phyloP scores from a whole-genome alignment of 2,888 invertebrate species.

The Epicampocera succincta region DNA sequence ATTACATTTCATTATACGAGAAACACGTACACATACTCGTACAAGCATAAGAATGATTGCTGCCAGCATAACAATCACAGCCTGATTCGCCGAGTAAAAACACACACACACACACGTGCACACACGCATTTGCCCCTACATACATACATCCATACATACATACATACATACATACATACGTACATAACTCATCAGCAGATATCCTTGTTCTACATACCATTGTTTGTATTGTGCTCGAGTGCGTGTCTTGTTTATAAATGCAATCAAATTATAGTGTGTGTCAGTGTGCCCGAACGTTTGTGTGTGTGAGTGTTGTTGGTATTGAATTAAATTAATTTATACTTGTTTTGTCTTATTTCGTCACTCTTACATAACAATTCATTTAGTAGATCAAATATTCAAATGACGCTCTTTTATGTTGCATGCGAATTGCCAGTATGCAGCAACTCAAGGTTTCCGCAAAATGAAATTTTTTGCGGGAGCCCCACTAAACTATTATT shows the following conservation, averaged over 20 bases:
- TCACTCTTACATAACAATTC: constrained; percentile 34
- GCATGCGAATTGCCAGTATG: neutral
- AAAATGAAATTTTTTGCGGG: neutral
- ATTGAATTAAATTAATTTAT: constrained; percentile 64
- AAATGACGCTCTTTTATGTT: constrained; percentile 26
- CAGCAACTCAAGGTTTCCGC: constrained; percentile 20
- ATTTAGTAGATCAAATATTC: constrained; percentile 44
- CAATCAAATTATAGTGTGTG: constrained; percentile 52
- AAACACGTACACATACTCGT: neutral
- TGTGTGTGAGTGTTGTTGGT: constrained; percentile 7
- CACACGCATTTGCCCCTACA: constrained; percentile 2
- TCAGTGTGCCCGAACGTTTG: neutral
- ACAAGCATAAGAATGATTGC: neutral
- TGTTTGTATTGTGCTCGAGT: constrained; percentile 21
- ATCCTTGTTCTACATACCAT: constrained; percentile 45
- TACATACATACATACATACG: neutral
- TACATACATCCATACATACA: neutral
- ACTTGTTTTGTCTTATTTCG: constrained; percentile 50
- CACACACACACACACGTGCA: neutral
- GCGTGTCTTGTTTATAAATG: constrained; percentile 57
- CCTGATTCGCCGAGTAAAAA: constrained; percentile 22
- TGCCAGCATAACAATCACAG: constrained; percentile 23
- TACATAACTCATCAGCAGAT: constrained; percentile 6
- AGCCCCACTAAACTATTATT: no score
- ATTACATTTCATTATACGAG: constrained; percentile 46